Percentiles rank a stretch among this genome's conserved stretches.
Conservation (phyloP, 2,888 invertebrate genomes). For the Ceratothoa steindachneri region DNA sequence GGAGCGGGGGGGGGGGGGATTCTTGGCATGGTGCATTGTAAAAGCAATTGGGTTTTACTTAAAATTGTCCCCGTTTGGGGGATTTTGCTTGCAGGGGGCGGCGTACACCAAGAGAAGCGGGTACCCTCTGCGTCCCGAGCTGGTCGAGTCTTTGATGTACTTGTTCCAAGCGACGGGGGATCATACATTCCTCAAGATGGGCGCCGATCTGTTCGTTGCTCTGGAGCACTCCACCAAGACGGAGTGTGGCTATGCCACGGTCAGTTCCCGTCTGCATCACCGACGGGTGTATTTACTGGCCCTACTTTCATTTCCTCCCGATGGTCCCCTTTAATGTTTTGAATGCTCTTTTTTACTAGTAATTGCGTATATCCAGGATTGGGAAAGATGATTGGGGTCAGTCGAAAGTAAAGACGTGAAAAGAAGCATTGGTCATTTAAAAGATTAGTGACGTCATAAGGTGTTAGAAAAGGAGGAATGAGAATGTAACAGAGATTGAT, state of each 20-base stretch:
- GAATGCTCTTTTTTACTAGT: neutral
- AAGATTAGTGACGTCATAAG: no score
- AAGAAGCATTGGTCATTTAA: neutral
- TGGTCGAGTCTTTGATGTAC: conserved; percentile 95
- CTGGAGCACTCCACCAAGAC: conserved; percentile 91
- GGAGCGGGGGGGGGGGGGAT: no score
- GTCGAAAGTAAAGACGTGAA: no score
- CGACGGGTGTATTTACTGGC: neutral
- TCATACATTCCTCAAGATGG: conserved; percentile 83
- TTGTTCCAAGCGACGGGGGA: conserved; percentile 91
- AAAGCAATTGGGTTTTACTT: no score
- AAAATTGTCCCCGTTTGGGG: no score
- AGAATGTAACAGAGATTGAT: no score
- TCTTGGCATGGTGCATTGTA: no score
- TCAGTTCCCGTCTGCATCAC: conserved; percentile 54
- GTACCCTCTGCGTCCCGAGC: conserved; percentile 92
- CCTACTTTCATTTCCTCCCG: no score
- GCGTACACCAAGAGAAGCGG: conserved; percentile 78
- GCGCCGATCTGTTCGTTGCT: conserved; percentile 86
- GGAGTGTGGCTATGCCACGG: conserved; percentile 94
- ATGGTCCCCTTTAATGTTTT: no score
- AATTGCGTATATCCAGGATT: neutral
- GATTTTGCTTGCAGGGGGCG: conserved; percentile 60
- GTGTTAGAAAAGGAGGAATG: no score
- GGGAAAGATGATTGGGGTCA: neutral